phyloP scores from a whole-genome alignment of 2,888 invertebrate species.

The Folsomia manolachei region DNA sequence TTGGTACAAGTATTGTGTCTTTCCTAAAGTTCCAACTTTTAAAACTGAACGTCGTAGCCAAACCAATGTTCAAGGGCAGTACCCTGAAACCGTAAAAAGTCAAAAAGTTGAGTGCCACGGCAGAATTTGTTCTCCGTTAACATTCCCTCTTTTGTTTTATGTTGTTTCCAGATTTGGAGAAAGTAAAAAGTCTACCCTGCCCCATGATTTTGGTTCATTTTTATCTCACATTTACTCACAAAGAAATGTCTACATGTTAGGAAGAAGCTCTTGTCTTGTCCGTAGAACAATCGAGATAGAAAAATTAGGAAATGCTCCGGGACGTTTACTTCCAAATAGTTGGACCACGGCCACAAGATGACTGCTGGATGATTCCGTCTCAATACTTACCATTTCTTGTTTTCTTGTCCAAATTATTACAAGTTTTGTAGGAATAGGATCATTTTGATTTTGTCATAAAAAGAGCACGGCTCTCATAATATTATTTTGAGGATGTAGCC shows the following conservation, averaged over 20 bases:
- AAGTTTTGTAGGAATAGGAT: too few species aligned
- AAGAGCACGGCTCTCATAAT: background rate
- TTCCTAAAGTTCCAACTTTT: background rate
- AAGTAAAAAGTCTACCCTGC: too few species aligned
- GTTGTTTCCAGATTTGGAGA: background rate
- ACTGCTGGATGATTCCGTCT: too few species aligned
- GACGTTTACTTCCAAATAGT: conserved; percentile 15
- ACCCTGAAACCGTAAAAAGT: background rate
- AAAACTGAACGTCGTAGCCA: background rate
- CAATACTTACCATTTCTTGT: conserved; percentile 1
- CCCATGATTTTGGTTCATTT: too few species aligned
- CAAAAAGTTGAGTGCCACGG: background rate
- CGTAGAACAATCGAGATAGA: too few species aligned
- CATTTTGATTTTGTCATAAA: conserved; percentile 16
- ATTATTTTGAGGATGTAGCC: background rate
- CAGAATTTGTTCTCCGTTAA: background rate
- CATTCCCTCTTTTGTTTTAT: conserved; percentile 6
- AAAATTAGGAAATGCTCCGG: background rate
- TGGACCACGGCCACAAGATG: too few species aligned
- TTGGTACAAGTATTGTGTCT: background rate
- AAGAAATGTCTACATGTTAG: too few species aligned
- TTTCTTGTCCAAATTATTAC: conserved; percentile 11
- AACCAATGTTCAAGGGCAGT: conserved; percentile 17
- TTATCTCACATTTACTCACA: too few species aligned
- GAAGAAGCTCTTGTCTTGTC: too few species aligned